phyloP scores from a whole-genome alignment of 1,140 invertebrate genomes.

The Diachasmimorpha longicaudata region DNA sequence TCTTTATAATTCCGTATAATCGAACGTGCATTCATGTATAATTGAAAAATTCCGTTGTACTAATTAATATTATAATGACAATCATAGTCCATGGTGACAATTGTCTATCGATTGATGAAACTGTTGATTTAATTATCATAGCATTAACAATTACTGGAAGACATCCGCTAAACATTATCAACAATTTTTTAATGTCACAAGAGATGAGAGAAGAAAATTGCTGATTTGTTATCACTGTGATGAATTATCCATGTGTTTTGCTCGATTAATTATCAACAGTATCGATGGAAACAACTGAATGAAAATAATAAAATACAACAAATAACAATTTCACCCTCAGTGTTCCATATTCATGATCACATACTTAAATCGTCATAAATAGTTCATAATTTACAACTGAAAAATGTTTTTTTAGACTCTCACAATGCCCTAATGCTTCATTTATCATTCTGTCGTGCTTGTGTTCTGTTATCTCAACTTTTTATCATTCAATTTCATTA shows the following conservation, averaged over 20 bases:
- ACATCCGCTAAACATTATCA: too few species aligned
- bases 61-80: constrained; percentile 39
- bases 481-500: background rate
- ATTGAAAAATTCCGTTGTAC: constrained; percentile 44
- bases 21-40: constrained; percentile 49
- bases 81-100: constrained; percentile 32
- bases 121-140: background rate
- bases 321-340: constrained; percentile 21
- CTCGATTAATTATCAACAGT: background rate
- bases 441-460: constrained; percentile 19
- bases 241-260: background rate
- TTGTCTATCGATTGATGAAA: constrained; percentile 14
- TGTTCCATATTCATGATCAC: constrained; percentile 9
- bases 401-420: constrained; percentile 1
- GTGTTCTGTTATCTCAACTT: background rate
- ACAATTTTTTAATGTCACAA: background rate
- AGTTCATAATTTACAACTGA: constrained; percentile 13
- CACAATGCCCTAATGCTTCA: constrained; percentile 19
- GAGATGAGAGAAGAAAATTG: background rate
- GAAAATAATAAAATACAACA: constrained; percentile 20
- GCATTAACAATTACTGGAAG: background rate
- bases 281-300: constrained; percentile 16
- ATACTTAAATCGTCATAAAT: constrained; percentile 5
- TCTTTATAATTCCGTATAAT: constrained; percentile 34
- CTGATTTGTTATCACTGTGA: background rate